A percentile compares a stretch with the other conserved stretches of the same genome.
These are phyloP conservation scores for Streptopelia turtur DNA, from an alignment of 2,797 vertebrate genomes.

Conservation along the genomic window DNA sequence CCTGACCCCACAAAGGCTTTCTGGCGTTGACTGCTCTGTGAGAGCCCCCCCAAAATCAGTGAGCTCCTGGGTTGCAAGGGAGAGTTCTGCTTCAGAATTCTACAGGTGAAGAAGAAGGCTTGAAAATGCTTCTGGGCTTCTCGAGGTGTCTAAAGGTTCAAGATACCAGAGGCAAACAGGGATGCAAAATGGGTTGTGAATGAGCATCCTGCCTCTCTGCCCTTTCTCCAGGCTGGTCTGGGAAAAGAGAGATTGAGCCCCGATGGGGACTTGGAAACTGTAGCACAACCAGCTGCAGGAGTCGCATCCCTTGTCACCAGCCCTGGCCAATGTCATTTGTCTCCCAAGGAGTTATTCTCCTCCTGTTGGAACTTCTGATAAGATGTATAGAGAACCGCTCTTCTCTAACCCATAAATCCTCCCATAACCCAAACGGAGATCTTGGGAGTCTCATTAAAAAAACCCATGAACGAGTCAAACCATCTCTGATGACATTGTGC, in stretches of 20 bases:
- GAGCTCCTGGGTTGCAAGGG: not conserved
- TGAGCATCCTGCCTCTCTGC: not conserved
- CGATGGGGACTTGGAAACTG: rapidly evolving
- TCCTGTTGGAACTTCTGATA: not conserved
- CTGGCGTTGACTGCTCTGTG: rapidly evolving
- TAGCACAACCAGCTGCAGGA: not conserved
- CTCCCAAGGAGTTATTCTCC: not conserved
- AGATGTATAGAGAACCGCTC: not conserved
- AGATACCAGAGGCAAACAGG: not conserved
- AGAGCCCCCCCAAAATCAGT: not conserved
- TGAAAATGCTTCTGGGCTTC: not conserved
- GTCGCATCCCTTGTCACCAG: not conserved
- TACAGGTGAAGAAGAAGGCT: not conserved
- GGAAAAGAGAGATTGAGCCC: not conserved
- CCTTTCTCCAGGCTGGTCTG: not conserved
- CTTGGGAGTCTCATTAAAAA: not conserved
- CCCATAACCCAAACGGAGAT: not conserved
- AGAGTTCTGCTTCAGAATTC: not conserved
- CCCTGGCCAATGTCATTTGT: not conserved
- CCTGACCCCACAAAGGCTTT: not conserved
- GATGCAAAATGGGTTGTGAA: rapidly evolving
- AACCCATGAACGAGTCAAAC: not conserved
- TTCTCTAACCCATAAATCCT: not conserved
- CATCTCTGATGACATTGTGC: not conserved
- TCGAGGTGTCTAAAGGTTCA: not conserved